phyloP scores from a whole-genome alignment of 2,888 invertebrate genomes.

The Priocnemis perturbator region DNA sequence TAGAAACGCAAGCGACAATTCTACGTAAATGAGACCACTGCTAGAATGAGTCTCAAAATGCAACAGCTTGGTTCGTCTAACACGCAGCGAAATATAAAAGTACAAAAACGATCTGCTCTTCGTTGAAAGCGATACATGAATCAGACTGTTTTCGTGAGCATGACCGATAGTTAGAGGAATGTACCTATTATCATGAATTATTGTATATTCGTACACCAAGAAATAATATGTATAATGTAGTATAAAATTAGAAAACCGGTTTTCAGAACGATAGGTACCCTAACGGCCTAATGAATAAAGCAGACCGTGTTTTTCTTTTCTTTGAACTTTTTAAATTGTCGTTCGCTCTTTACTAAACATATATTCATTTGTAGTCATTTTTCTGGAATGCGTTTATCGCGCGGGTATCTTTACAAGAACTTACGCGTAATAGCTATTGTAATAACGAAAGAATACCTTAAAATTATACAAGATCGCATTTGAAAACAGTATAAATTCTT shows the following conservation, averaged over 20 bases:
- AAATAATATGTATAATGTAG: slow-evolving; percentile 11
- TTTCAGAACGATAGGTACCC: neutral
- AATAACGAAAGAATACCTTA: too few species aligned
- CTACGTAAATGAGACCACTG: slow-evolving; percentile 20
- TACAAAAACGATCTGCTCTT: slow-evolving; percentile 53
- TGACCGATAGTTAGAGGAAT: slow-evolving; percentile 12
- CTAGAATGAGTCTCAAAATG: neutral
- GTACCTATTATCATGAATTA: slow-evolving; percentile 5
- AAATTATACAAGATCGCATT: too few species aligned
- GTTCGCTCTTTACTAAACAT: slow-evolving; percentile 3
- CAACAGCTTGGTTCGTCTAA: slow-evolving; percentile 5
- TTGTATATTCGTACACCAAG: slow-evolving; percentile 5
- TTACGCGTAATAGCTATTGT: too few species aligned
- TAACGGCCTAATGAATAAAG: neutral
- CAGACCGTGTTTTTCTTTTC: too few species aligned
- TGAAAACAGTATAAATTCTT: too few species aligned
- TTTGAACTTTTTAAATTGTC: neutral
- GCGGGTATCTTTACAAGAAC: too few species aligned
- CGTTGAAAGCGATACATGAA: slow-evolving; percentile 33
- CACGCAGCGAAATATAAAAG: slow-evolving; percentile 56
- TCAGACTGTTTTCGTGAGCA: slow-evolving; percentile 25
- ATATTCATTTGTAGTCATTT: too few species aligned
- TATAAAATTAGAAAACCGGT: slow-evolving; percentile 23
- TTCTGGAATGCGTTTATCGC: neutral
- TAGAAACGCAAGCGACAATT: slow-evolving; percentile 28